Evolutionary conservation across 1,140 invertebrate species (phyloP).

Genomic region (Archivesica marissinica): DNA sequence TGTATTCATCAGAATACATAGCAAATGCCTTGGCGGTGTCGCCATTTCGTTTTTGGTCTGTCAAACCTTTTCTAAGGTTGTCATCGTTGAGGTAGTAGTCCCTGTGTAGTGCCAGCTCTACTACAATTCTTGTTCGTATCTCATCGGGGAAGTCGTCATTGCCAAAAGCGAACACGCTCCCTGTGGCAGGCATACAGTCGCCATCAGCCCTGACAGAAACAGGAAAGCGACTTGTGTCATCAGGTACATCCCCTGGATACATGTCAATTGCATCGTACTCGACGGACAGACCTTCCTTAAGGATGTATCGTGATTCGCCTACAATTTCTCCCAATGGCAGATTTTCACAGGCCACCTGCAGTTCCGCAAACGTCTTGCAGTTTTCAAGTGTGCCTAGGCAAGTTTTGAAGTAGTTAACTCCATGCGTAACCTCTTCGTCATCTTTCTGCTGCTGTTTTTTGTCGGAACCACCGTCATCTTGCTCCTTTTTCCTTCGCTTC

Average conservation of each 20-base stretch:
- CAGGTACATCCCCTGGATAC: no score
- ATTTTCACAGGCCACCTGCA: neutral
- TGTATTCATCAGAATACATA: constrained; percentile 5
- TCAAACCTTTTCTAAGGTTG: neutral
- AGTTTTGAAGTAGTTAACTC: no score
- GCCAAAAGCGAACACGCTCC: constrained; percentile 29
- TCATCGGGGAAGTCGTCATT: neutral
- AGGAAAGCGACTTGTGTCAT: neutral
- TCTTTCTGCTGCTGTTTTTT: no score
- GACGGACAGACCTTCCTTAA: no score
- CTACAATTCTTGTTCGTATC: constrained; percentile 4
- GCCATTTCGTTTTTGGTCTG: no score
- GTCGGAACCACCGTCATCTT: no score
- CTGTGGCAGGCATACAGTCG: constrained; percentile 30
- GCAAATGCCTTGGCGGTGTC: constrained; percentile 16
- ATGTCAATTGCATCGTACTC: neutral
- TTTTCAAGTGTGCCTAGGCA: neutral
- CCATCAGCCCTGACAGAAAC: constrained; percentile 22
- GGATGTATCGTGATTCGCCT: neutral
- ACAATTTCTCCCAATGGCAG: neutral
- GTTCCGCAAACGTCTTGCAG: neutral
- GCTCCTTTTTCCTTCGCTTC: no score
- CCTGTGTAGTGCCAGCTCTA: constrained; percentile 8
- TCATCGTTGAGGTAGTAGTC: neutral
- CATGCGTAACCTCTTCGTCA: no score